Base-by-base conservation (phyloP, 1,140 invertebrate species). In the Bicyclus anynana region DNA sequence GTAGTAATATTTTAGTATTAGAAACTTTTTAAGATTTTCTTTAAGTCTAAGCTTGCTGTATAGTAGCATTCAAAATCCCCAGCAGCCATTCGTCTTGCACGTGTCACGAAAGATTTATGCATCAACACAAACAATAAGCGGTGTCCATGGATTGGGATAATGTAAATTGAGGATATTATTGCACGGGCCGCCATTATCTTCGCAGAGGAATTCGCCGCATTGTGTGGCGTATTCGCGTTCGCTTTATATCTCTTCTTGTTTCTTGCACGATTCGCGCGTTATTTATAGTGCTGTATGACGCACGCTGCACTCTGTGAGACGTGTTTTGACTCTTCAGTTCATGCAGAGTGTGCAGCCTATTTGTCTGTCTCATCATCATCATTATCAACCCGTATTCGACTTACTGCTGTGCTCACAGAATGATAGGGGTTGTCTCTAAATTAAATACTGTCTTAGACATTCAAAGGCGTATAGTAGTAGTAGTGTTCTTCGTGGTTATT, bases 211-310 rank as follows among this genome's bases (percentile, higher is more conserved):
- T 65, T 62, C 46, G 35, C 48, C 52, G 59, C 53, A 57, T 54
- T 56, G 29, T 68, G 59, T 57, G 60, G 50, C 64, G 53, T 37
- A 54, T 65, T 64, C 67, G 60, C 67, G 52, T 61, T 35, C 58
- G 55, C 49, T 62, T 47, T 55, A 58, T 59, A 42, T 65, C 49
- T 63, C 65, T 55, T 69, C 65, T 58, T 66, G 55, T 63, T 59
- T 59, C 27, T 54, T 58, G 62, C 67, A 69, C 62, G 64, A 58
- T 50, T 55, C 64, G 57, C 38, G 26, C 29, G 56, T 60, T 73
- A 73, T 73, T 73, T 70, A 70, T 73, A 73, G 62, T 56, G 59
- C 42, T 33, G 17, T 62, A 62, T 73, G 71, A 73, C 71, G 71
- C 71, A 70, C 65, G 62, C 65, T 69, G 64, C 64, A 72, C 59